phyloP scores from a whole-genome alignment of 2,888 invertebrate species.

The Ceriagrion tenellum region DNA sequence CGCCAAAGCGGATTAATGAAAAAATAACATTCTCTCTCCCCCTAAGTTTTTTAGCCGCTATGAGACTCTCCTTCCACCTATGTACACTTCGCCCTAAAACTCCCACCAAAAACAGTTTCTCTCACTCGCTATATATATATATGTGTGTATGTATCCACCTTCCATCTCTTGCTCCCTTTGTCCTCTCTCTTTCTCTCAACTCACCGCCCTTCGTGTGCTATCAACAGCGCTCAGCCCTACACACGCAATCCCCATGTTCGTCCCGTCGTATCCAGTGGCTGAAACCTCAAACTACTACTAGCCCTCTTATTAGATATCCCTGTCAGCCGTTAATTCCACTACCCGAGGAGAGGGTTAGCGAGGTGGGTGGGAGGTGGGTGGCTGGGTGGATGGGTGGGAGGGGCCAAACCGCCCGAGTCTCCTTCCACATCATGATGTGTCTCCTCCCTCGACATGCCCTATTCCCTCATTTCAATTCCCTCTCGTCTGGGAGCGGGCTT shows the following conservation, averaged over 20 bases:
- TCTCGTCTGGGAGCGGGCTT: no score
- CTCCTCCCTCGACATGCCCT: not conserved
- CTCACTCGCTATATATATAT: no score
- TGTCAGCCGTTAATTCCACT: not conserved
- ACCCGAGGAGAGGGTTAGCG: not conserved
- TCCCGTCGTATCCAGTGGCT: slow-evolving; percentile 5
- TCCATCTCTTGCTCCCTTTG: not conserved
- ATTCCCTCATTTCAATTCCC: not conserved
- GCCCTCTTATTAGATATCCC: slow-evolving; percentile 31
- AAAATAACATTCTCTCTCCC: not conserved
- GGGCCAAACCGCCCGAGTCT: not conserved
- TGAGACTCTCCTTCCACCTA: not conserved
- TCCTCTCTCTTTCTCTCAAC: not conserved
- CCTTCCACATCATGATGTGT: not conserved
- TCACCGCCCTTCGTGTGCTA: not conserved
- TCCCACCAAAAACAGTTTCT: no score
- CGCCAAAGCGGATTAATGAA: not conserved
- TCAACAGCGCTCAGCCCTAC: not conserved
- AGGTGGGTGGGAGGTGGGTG: no score
- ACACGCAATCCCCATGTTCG: not conserved
- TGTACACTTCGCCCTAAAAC: not conserved
- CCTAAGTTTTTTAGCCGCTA: not conserved
- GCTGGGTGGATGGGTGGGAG: not conserved
- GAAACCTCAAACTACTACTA: not conserved
- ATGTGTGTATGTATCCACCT: not conserved